These are phyloP conservation scores for Drosophila macrospina DNA, from an alignment of 2,888 invertebrate genomes.

Conservation along the genomic window DNA sequence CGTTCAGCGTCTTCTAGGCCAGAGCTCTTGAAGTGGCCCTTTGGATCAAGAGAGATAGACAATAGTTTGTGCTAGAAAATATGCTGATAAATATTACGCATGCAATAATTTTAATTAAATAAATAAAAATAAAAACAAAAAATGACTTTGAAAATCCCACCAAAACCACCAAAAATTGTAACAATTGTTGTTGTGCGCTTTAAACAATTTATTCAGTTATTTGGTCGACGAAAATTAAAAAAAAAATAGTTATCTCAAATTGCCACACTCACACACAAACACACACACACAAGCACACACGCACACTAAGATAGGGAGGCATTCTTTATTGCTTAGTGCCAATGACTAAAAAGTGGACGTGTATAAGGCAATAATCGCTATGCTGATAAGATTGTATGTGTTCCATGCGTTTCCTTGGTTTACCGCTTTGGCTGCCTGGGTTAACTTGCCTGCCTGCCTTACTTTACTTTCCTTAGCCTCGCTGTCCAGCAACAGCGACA, in stretches of 20 bases:
- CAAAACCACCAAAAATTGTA: constrained; percentile 10
- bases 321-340: constrained; percentile 57
- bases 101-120: constrained; percentile 45
- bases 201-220: constrained; percentile 34
- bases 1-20: constrained; percentile 36
- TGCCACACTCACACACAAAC: constrained; percentile 29
- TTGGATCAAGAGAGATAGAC: constrained; percentile 27
- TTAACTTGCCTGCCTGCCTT: background rate
- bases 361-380: constrained; percentile 73
- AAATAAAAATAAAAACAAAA: constrained; percentile 21
- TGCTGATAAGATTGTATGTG: constrained; percentile 61
- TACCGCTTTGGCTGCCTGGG: constrained; percentile 6
- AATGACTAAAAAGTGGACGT: constrained; percentile 56
- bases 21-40: constrained; percentile 46
- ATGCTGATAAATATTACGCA: constrained; percentile 25
- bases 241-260: constrained; percentile 47
- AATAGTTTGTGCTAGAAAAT: constrained; percentile 4
- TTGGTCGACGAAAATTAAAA: constrained; percentile 6
- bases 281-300: constrained; percentile 11
- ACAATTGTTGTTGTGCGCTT: constrained; percentile 3
- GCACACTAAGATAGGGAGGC: constrained; percentile 31
- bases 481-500: constrained; percentile 4
- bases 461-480: constrained; percentile 14
- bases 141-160: background rate
- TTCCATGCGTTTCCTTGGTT: constrained; percentile 18